Evolutionary conservation across 2,888 invertebrate species (phyloP).

Genomic region (Cremastinae sp.): DNA sequence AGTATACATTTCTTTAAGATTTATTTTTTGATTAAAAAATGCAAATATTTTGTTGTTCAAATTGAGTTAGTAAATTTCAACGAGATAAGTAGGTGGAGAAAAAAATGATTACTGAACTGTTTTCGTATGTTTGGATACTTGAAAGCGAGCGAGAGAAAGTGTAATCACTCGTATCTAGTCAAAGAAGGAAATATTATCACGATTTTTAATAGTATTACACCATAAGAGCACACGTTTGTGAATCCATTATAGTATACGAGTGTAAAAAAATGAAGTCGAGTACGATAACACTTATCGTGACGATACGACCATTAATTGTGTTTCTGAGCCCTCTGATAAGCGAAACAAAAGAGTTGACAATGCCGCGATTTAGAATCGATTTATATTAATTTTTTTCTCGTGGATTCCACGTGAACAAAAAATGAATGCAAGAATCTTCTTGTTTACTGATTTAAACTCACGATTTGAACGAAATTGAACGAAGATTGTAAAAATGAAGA

Average conservation of each 20-base stretch:
- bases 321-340: neutral
- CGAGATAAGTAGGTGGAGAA: no score
- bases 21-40: no score
- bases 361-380: neutral
- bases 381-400: no score
- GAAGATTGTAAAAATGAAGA: neutral
- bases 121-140: no score
- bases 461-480: neutral
- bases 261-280: neutral
- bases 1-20: no score
- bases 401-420: neutral
- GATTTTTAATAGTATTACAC: neutral
- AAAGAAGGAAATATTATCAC: constrained; percentile 9
- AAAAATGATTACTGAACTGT: no score
- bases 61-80: no score
- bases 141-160: constrained; percentile 11
- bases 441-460: neutral
- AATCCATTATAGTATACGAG: neutral
- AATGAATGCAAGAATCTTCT: neutral
- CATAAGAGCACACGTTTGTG: neutral
- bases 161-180: constrained; percentile 48
- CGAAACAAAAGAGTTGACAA: neutral
- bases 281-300: neutral
- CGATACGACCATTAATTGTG: constrained; percentile 9
- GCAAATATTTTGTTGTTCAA: no score